Evolutionary conservation across 2,888 invertebrate genomes (phyloP).

Genomic region (Volucella inflata): DNA sequence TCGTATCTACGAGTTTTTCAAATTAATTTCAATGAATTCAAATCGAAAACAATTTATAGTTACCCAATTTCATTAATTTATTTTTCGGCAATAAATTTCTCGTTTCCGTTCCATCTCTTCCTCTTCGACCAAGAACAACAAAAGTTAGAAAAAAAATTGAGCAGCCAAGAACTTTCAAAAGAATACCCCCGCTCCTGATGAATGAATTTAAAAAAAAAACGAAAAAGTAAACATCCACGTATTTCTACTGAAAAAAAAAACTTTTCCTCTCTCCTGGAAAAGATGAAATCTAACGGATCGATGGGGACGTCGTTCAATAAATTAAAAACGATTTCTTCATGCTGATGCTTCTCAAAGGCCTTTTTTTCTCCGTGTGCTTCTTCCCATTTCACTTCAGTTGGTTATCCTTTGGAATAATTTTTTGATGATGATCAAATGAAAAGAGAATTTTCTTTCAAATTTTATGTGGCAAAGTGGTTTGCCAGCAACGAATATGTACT

Average conservation of each 20-base stretch:
- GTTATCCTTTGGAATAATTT: conserved; percentile 47
- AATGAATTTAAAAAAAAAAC: conserved; percentile 20
- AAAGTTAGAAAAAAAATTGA: conserved; percentile 24
- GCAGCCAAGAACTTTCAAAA: conserved; percentile 22
- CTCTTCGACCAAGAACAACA: background rate
- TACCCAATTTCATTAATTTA: conserved; percentile 43
- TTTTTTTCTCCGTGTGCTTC: conserved; percentile 11
- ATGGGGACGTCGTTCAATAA: conserved; percentile 45
- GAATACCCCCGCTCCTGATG: conserved; percentile 26
- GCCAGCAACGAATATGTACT: background rate
- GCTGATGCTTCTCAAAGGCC: conserved; percentile 30
- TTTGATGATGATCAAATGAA: conserved; percentile 36
- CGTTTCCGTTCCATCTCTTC: background rate
- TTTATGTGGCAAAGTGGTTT: conserved; percentile 51
- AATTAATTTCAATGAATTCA: conserved; percentile 33
- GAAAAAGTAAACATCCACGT: background rate
- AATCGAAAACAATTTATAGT: conserved; percentile 34
- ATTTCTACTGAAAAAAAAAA: conserved; percentile 25
- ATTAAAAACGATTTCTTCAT: conserved; percentile 55
- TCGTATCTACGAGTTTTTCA: background rate
- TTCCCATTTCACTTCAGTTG: background rate
- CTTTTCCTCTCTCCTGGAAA: conserved; percentile 19
- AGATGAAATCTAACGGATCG: conserved; percentile 35
- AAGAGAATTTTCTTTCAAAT: conserved; percentile 43
- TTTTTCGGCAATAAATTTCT: conserved; percentile 15